A percentile compares a stretch with the other conserved stretches of the same genome.
phyloP scores from a whole-genome alignment of 1,140 invertebrate genomes.

The Heterodera carotae region DNA sequence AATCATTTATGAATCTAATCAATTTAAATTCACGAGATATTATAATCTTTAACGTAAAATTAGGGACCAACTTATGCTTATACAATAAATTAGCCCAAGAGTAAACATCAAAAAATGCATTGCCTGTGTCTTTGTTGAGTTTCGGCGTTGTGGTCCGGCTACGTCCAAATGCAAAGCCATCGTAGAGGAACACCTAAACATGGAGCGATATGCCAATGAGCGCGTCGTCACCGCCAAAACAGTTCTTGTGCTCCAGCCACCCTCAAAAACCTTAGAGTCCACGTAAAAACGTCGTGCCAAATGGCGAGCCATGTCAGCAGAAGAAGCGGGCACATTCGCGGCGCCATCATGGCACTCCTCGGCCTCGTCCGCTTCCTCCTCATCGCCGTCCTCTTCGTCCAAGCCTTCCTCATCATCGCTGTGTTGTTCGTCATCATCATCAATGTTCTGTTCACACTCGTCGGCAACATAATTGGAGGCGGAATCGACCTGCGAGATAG shows the following conservation, averaged over 20 bases:
- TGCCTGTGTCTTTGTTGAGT: constrained; percentile 45
- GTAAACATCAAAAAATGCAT: background rate
- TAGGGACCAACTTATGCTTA: too few species aligned
- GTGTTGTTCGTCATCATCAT: constrained; percentile 48
- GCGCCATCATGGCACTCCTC: constrained; percentile 16
- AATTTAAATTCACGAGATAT: too few species aligned
- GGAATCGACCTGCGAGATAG: constrained; percentile 61
- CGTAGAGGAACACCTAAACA: constrained; percentile 45
- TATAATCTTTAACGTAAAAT: too few species aligned
- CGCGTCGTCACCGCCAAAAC: background rate
- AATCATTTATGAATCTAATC: too few species aligned
- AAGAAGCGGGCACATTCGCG: background rate
- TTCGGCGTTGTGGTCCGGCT: constrained; percentile 35
- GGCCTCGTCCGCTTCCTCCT: constrained; percentile 23
- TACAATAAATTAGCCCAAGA: too few species aligned
- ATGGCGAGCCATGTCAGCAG: background rate
- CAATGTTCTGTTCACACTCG: constrained; percentile 35
- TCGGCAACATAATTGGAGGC: constrained; percentile 52
- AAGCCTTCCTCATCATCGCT: constrained; percentile 40
- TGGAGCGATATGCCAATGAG: too few species aligned
- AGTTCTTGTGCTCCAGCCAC: constrained; percentile 10
- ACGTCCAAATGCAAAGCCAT: constrained; percentile 49
- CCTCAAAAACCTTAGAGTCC: constrained; percentile 31
- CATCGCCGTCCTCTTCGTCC: constrained; percentile 26
- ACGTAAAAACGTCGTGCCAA: background rate